These are phyloP conservation scores for Cydia strobilella DNA, from an alignment of 1,140 invertebrate species.

Conservation along the genomic window DNA sequence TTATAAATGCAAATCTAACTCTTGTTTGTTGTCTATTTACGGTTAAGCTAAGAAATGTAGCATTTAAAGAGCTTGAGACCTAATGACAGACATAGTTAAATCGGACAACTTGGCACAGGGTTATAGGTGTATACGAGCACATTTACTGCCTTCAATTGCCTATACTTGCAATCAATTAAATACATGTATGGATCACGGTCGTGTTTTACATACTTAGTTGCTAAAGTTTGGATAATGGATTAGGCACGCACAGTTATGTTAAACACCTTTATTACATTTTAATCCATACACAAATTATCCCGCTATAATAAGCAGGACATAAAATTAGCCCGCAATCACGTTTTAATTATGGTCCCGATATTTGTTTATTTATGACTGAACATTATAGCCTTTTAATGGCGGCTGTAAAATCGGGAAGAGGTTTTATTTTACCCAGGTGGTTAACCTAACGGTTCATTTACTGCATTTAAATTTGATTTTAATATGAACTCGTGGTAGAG, in stretches of 20 bases:
- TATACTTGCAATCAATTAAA: too few species aligned
- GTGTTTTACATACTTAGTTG: too few species aligned
- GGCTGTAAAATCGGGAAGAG: not conserved
- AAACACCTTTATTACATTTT: not conserved
- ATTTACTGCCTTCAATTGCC: too few species aligned
- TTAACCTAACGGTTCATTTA: slow-evolving; percentile 22
- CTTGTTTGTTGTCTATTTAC: too few species aligned
- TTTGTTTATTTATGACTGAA: slow-evolving; percentile 16
- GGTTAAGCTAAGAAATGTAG: too few species aligned
- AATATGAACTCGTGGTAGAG: not conserved
- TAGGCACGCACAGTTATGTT: not conserved
- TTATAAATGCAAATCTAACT: too few species aligned
- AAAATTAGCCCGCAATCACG: slow-evolving; percentile 15
- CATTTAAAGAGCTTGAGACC: too few species aligned
- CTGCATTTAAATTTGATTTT: not conserved
- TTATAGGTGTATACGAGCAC: too few species aligned
- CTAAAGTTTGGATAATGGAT: not conserved
- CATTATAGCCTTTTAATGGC: slow-evolving; percentile 15
- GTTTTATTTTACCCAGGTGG: slow-evolving; percentile 19
- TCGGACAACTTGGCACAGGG: too few species aligned
- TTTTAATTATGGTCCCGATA: slow-evolving; percentile 7
- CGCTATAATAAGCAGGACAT: not conserved
- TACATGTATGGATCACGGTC: too few species aligned
- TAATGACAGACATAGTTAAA: too few species aligned
- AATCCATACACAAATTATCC: not conserved